phyloP scores from a whole-genome alignment of 35 echinoderm and acorn worm genomes.

The Ophioderma brevispina region DNA sequence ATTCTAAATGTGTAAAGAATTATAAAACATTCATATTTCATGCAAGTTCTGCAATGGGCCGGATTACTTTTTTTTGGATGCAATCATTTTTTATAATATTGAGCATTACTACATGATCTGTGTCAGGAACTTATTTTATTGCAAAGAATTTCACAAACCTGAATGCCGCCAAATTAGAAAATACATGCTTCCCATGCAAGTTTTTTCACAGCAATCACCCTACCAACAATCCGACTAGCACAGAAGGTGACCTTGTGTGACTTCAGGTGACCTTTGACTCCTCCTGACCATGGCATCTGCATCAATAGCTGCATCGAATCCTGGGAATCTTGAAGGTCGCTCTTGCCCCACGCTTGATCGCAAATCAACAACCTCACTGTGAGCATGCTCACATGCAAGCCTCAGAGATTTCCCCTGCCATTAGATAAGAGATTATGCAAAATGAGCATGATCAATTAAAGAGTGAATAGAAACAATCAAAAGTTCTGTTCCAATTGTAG shows the following conservation, averaged over 20 bases:
- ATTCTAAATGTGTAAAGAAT: too few relatives aligned
- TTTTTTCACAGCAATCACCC: constrained; percentile 28
- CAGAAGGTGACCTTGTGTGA: constrained; percentile 84
- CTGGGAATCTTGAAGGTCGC: constrained; percentile 71
- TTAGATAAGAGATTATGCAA: not conserved
- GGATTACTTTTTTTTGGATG: too few relatives aligned
- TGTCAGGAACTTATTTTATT: too few relatives aligned
- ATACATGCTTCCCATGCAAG: too few relatives aligned
- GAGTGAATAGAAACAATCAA: too few relatives aligned
- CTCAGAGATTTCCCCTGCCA: constrained; percentile 75
- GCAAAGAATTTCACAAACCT: not conserved
- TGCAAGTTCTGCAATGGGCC: too few relatives aligned
- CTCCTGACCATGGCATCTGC: constrained; percentile 51
- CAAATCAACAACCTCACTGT: constrained; percentile 82
- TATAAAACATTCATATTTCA: too few relatives aligned
- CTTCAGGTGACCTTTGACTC: constrained; percentile 59
- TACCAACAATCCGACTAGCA: constrained; percentile 95
- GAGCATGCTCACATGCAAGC: constrained; percentile 79
- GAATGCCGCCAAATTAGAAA: not conserved
- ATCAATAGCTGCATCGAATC: constrained; percentile 78
- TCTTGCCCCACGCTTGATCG: constrained; percentile 83
- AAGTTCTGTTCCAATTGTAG: too few relatives aligned
- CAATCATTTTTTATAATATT: too few relatives aligned
- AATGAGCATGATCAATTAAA: too few relatives aligned
- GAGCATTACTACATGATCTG: too few relatives aligned